phyloP scores from a whole-genome alignment of 2,113 vertebrate genomes.

The Cnemophilus loriae region DNA sequence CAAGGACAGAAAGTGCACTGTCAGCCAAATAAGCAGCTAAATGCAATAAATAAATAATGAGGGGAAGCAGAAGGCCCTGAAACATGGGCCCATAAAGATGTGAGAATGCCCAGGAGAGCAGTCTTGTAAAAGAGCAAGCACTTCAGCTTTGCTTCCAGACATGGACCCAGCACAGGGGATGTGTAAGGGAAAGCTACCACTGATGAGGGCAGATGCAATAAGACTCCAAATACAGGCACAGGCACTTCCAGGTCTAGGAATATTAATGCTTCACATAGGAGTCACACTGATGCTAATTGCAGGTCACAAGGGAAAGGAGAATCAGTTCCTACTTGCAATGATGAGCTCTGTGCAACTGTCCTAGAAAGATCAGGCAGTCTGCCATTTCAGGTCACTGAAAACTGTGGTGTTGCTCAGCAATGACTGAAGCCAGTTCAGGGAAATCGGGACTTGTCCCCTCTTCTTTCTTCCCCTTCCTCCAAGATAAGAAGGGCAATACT shows the following conservation, averaged over 20 bases:
- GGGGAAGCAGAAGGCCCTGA: conserved; percentile 17
- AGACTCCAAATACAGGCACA: background rate
- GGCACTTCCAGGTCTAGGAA: background rate
- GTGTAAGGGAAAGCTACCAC: background rate
- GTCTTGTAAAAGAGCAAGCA: background rate
- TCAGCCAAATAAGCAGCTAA: conserved; percentile 42
- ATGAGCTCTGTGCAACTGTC: background rate
- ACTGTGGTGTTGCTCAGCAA: background rate
- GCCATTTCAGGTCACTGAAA: background rate
- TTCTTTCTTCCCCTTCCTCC: background rate
- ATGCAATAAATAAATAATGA: conserved; percentile 49
- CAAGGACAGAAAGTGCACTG: conserved; percentile 11
- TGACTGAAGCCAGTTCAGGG: background rate
- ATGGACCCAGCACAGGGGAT: background rate
- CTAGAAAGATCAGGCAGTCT: background rate
- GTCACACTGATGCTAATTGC: background rate
- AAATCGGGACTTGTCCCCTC: background rate
- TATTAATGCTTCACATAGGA: background rate
- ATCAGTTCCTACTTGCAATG: background rate
- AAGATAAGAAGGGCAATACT: background rate
- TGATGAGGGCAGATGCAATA: background rate
- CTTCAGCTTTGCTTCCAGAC: background rate
- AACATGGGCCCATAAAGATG: conserved; percentile 17
- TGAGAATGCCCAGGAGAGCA: background rate
- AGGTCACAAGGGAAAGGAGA: background rate